These are phyloP conservation scores for Cotesia glomerata DNA, from an alignment of 1,140 invertebrate species.

Conservation along the genomic window DNA sequence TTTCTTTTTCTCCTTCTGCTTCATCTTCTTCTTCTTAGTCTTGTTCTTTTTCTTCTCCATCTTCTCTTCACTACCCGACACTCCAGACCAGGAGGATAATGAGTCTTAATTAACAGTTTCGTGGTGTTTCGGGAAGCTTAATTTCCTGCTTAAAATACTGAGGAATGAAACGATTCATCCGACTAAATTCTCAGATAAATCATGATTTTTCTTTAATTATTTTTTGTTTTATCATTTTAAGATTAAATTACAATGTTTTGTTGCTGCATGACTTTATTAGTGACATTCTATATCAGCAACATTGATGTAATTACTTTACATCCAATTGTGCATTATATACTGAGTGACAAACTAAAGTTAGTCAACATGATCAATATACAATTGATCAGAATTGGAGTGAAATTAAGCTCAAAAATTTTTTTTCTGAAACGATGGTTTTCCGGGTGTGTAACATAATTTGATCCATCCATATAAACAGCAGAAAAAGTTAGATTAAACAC, in stretches of 20 bases:
- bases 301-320: constrained; percentile 9
- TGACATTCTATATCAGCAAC: background rate
- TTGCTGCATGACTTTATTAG: constrained; percentile 18
- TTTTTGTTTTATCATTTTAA: background rate
- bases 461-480: too few relatives aligned
- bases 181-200: constrained; percentile 6
- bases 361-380: too few relatives aligned
- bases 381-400: too few relatives aligned
- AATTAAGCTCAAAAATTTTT: too few relatives aligned
- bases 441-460: too few relatives aligned
- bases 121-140: constrained; percentile 60
- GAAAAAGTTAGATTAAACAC: constrained; percentile 39
- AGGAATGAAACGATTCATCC: background rate
- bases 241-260: constrained; percentile 26
- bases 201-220: constrained; percentile 12
- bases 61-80: constrained; percentile 19
- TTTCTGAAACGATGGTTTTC: too few relatives aligned
- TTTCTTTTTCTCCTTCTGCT: background rate
- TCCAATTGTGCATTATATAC: background rate
- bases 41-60: background rate
- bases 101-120: constrained; percentile 65
- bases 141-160: constrained; percentile 45
- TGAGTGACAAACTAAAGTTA: background rate
- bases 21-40: constrained; percentile 29
- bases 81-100: constrained; percentile 52